A percentile compares a stretch with the other conserved stretches of the same genome.
Conservation (phyloP, 2,888 invertebrate species). For the Phyto melanocephala region DNA sequence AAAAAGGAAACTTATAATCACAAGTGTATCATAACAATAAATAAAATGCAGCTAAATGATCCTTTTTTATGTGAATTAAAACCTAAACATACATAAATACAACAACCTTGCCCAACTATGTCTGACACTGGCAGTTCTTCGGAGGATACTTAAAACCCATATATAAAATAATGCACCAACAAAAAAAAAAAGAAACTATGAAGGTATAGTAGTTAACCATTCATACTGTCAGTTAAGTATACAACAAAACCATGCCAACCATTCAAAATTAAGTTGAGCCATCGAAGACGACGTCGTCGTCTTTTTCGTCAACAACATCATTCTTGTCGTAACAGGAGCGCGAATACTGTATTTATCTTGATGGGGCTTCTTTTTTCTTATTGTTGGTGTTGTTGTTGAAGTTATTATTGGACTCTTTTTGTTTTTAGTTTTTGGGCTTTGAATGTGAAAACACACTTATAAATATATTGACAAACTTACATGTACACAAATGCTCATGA, state of each 20-base stretch:
- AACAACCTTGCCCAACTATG: constrained; percentile 19
- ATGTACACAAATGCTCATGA: neutral
- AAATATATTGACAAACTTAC: neutral
- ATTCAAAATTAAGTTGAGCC: constrained; percentile 56
- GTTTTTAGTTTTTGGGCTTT: neutral
- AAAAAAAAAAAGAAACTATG: constrained; percentile 26
- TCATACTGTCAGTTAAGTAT: constrained; percentile 52
- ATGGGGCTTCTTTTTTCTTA: constrained; percentile 64
- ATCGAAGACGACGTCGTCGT: constrained; percentile 4
- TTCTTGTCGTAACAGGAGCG: constrained; percentile 66
- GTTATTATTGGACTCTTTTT: constrained; percentile 29
- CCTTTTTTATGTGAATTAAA: constrained; percentile 52
- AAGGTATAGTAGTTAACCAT: constrained; percentile 46
- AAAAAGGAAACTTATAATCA: constrained; percentile 43
- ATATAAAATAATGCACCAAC: neutral
- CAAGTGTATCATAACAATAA: constrained; percentile 68
- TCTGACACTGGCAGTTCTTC: constrained; percentile 17
- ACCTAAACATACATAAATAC: constrained; percentile 15
- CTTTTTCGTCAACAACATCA: constrained; percentile 27
- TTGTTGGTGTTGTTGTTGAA: constrained; percentile 1
- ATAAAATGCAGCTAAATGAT: constrained; percentile 68
- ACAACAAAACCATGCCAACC: constrained; percentile 48
- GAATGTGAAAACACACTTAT: constrained; percentile 68
- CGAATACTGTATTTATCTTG: constrained; percentile 69
- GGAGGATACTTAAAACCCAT: neutral